Evolutionary conservation across 2,113 vertebrate species (phyloP).

Genomic region (Barbus barbus): DNA sequence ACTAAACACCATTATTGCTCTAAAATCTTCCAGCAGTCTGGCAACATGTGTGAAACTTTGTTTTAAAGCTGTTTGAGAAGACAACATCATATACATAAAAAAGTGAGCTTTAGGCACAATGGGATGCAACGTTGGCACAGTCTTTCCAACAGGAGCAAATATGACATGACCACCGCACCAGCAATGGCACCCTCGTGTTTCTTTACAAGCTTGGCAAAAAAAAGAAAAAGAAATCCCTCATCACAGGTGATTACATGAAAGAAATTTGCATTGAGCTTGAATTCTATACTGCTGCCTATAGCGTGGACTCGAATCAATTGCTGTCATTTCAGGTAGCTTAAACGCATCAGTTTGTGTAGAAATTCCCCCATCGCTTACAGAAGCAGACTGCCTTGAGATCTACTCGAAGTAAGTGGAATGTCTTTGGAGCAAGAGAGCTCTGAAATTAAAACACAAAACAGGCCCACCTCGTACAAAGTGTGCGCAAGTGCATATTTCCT

Average conservation of each 20-base stretch:
- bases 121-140: conserved; percentile 59
- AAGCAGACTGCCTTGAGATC: conserved; percentile 36
- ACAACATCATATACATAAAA: conserved; percentile 51
- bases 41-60: conserved; percentile 46
- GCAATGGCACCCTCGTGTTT: conserved; percentile 60
- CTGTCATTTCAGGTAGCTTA: neutral
- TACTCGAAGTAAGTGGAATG: conserved; percentile 39
- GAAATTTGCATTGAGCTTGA: neutral
- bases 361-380: conserved; percentile 28
- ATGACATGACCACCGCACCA: conserved; percentile 51
- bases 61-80: conserved; percentile 56
- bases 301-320: neutral
- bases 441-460: conserved; percentile 29
- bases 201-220: conserved; percentile 52
- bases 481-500: too few relatives aligned
- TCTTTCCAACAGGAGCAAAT: conserved; percentile 40
- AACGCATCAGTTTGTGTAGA: conserved; percentile 1
- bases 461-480: neutral
- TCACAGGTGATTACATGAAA: too few relatives aligned
- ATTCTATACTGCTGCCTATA: neutral
- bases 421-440: conserved; percentile 5
- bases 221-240: conserved; percentile 22
- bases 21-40: conserved; percentile 55
- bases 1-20: conserved; percentile 74
- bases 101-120: conserved; percentile 62